Conservation (phyloP, 2,888 invertebrate species). For the Congeria kusceri region DNA sequence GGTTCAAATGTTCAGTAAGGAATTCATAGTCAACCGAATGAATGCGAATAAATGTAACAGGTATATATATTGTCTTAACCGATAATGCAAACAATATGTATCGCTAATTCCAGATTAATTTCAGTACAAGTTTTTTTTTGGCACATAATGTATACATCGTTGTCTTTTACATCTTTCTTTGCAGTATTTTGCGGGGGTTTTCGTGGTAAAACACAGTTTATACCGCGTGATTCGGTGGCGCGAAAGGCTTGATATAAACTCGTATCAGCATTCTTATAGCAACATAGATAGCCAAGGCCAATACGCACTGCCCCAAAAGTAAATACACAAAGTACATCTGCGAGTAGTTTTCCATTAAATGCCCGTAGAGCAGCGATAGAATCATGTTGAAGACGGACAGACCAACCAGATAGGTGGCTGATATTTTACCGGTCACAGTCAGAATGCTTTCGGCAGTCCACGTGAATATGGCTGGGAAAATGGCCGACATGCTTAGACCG, state of each 20-base stretch:
- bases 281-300: slow-evolving; percentile 21
- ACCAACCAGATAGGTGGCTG: slow-evolving; percentile 40
- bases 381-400: slow-evolving; percentile 49
- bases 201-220: too few species aligned
- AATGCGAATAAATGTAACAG: too few species aligned
- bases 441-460: slow-evolving; percentile 61
- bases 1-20: too few species aligned
- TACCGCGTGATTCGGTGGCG: too few species aligned
- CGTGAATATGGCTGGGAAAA: slow-evolving; percentile 53
- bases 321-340: slow-evolving; percentile 48
- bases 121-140: too few species aligned
- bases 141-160: too few species aligned
- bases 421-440: slow-evolving; percentile 50
- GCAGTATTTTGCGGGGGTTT: too few species aligned
- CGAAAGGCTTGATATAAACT: slow-evolving; percentile 15
- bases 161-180: too few species aligned
- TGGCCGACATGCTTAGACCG: slow-evolving; percentile 52
- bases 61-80: too few species aligned
- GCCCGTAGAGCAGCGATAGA: slow-evolving; percentile 46
- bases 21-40: too few species aligned
- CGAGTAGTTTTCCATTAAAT: slow-evolving; percentile 50
- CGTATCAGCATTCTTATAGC: slow-evolving; percentile 23
- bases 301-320: slow-evolving; percentile 26
- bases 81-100: too few species aligned
- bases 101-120: too few species aligned